Evolutionary conservation across 2,888 invertebrate genomes (phyloP).

Genomic region (Leptopterna dolabrata): DNA sequence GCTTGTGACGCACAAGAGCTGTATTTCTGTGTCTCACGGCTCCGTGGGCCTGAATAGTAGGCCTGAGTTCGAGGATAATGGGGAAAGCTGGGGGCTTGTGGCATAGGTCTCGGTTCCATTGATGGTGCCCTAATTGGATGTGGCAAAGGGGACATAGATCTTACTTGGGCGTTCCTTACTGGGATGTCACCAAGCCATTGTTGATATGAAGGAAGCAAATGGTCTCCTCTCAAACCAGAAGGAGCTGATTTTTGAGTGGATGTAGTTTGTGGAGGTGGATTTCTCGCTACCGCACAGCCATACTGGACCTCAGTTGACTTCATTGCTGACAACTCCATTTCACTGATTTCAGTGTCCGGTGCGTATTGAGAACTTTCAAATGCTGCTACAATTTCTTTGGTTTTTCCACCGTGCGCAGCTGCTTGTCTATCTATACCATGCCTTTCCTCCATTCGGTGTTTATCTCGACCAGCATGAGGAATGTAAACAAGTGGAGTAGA

Average conservation of each 20-base stretch:
- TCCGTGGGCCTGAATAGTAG: background rate
- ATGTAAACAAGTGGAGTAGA: constrained; percentile 47
- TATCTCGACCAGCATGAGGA: background rate
- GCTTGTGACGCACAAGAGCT: background rate
- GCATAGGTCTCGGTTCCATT: constrained; percentile 47
- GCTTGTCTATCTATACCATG: constrained; percentile 42
- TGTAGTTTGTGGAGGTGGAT: constrained; percentile 46
- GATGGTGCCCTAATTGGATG: constrained; percentile 60
- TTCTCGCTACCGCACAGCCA: constrained; percentile 39
- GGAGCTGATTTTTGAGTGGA: constrained; percentile 57
- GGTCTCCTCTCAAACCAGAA: constrained; percentile 70
- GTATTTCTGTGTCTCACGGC: background rate
- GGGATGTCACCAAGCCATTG: constrained; percentile 63
- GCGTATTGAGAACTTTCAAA: constrained; percentile 3
- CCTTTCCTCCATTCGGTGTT: constrained; percentile 27
- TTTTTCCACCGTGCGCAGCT: constrained; percentile 50
- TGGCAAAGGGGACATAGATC: constrained; percentile 62
- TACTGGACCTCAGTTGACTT: constrained; percentile 43
- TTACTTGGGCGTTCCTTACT: constrained; percentile 66
- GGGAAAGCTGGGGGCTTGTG: background rate
- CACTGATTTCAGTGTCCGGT: background rate
- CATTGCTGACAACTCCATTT: background rate
- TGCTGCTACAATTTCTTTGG: constrained; percentile 41
- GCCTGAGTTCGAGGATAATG: background rate
- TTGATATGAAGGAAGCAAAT: constrained; percentile 82